Evolutionary conservation across 2,888 invertebrate genomes (phyloP).

Genomic region (Parnassius apollo): DNA sequence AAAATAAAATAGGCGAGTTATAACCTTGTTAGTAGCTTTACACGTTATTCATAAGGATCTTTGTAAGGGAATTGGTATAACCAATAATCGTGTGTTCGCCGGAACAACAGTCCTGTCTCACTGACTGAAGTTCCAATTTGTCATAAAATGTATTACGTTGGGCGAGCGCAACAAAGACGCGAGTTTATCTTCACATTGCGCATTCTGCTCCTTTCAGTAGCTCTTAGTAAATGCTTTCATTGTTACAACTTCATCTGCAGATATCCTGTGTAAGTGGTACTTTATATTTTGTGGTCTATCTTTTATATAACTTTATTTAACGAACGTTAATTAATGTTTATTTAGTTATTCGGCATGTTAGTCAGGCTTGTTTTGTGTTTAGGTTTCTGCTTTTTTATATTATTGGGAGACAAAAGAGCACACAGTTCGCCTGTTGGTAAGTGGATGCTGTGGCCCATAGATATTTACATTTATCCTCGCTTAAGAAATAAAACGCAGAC

Average conservation of each 20-base stretch:
- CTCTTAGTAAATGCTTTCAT: constrained; percentile 46
- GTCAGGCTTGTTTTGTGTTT: too few species aligned
- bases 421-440: too few species aligned
- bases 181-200: constrained; percentile 35
- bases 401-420: too few species aligned
- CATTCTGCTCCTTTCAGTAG: constrained; percentile 40
- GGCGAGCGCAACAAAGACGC: constrained; percentile 48
- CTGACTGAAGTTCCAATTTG: constrained; percentile 61
- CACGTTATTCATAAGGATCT: constrained; percentile 29
- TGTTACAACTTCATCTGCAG: constrained; percentile 56
- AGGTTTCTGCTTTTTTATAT: too few species aligned
- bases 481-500: too few species aligned
- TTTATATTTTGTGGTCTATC: constrained; percentile 8
- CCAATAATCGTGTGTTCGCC: constrained; percentile 42
- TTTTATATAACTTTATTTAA: constrained; percentile 27
- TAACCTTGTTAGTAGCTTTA: constrained; percentile 9
- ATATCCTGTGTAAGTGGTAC: constrained; percentile 27
- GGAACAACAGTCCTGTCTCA: constrained; percentile 45
- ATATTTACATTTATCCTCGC: too few species aligned
- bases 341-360: too few species aligned
- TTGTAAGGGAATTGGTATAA: constrained; percentile 7
- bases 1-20: constrained; percentile 14
- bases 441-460: too few species aligned
- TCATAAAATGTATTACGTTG: constrained; percentile 61
- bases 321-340: not conserved